A percentile compares a stretch with the other conserved stretches of the same genome.
These are phyloP conservation scores for Plotosus lineatus DNA, from an alignment of 2,113 vertebrate species.

Conservation along the genomic window DNA sequence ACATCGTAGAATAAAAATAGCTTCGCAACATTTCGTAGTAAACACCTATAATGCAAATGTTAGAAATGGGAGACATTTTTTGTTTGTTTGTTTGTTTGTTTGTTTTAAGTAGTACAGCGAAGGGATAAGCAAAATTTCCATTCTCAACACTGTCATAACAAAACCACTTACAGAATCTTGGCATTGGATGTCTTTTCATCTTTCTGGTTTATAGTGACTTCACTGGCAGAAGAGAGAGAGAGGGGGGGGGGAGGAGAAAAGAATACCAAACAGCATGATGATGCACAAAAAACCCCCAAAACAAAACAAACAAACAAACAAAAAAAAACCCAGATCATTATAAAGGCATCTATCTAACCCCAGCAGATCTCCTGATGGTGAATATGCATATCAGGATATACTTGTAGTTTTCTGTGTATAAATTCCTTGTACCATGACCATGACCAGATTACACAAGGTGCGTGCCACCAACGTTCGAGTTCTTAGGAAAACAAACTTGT, in stretches of 20 bases:
- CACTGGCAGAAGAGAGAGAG: neutral
- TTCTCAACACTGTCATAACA: neutral
- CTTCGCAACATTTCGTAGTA: neutral
- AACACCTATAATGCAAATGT: neutral
- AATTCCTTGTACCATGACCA: neutral
- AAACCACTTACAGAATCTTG: neutral
- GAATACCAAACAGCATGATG: neutral
- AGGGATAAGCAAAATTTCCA: neutral
- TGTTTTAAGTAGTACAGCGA: neutral
- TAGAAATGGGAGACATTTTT: neutral
- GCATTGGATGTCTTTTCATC: neutral
- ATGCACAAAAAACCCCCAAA: neutral
- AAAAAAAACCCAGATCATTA: neutral
- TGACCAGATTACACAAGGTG: neutral
- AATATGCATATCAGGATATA: neutral
- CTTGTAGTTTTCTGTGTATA: neutral
- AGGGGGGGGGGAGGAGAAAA: neutral
- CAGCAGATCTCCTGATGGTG: too few relatives aligned
- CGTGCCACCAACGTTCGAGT: neutral
- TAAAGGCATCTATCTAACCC: neutral
- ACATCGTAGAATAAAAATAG: slow-evolving; percentile 4
- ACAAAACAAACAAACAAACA: too few relatives aligned
- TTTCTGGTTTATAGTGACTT: neutral
- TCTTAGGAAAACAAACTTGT: neutral
- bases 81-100: too few relatives aligned